These are phyloP conservation scores for Rhyacichthys aspro DNA, from an alignment of 2,797 vertebrate species.

Conservation along the genomic window DNA sequence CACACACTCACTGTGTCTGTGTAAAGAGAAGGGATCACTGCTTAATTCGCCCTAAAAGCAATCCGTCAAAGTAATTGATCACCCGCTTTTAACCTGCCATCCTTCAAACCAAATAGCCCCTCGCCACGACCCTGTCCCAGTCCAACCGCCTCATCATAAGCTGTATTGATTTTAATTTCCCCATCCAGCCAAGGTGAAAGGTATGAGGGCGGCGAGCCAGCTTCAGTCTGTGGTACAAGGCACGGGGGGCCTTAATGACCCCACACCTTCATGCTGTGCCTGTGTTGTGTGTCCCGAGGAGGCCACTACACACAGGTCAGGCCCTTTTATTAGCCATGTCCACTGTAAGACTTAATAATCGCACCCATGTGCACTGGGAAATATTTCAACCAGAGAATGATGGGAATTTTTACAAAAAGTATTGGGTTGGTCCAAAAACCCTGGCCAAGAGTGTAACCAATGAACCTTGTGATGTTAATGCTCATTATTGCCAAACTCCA, in stretches of 20 bases:
- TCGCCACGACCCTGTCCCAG: conserved; percentile 30
- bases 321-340: conserved; percentile 19
- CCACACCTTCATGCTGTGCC: conserved; percentile 38
- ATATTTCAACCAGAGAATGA: too few species aligned
- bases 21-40: conserved; percentile 53
- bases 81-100: conserved; percentile 67
- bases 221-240: conserved; percentile 44
- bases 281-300: conserved; percentile 6
- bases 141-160: conserved; percentile 68
- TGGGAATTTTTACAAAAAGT: too few species aligned
- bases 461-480: too few species aligned
- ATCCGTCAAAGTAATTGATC: conserved; percentile 77
- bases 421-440: too few species aligned
- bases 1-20: conserved; percentile 25
- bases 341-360: conserved; percentile 10
- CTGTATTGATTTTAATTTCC: conserved; percentile 75
- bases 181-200: conserved; percentile 58
- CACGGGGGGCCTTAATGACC: conserved; percentile 48
- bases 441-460: too few species aligned
- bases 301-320: conserved; percentile 66
- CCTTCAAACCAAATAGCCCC: conserved; percentile 48
- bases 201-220: conserved; percentile 54
- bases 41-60: conserved; percentile 64
- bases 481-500: too few species aligned
- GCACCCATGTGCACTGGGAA: too few species aligned